phyloP scores from a whole-genome alignment of 2,797 vertebrate genomes.

The Sitta carolinensis region DNA sequence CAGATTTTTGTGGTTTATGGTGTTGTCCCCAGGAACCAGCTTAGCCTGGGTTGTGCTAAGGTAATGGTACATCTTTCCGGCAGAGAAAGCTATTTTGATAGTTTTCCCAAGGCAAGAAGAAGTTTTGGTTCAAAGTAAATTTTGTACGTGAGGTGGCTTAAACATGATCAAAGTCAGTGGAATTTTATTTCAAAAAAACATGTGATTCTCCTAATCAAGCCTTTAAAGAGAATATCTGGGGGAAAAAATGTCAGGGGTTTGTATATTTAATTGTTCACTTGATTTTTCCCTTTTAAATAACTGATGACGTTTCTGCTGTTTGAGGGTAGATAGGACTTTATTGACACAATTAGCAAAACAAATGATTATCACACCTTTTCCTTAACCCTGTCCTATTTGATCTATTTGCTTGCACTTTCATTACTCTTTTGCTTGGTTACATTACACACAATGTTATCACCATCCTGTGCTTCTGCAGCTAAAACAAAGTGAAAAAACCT shows the following conservation, averaged over 20 bases:
- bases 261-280: not conserved
- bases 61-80: not conserved
- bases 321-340: slow-evolving; percentile 39
- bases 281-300: not conserved
- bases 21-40: fast-evolving
- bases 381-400: slow-evolving; percentile 38
- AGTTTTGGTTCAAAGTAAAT: not conserved
- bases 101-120: not conserved
- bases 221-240: slow-evolving; percentile 1
- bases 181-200: slow-evolving; percentile 12
- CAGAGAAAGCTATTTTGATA: not conserved
- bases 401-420: slow-evolving; percentile 41
- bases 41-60: not conserved
- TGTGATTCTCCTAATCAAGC: not conserved
- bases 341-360: slow-evolving; percentile 55
- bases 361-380: slow-evolving; percentile 50
- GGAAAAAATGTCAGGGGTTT: not conserved
- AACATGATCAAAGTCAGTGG: not conserved
- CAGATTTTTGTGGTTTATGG: not conserved
- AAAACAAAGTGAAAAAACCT: not conserved
- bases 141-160: not conserved
- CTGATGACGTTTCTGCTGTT: slow-evolving; percentile 18
- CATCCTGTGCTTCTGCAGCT: slow-evolving; percentile 31
- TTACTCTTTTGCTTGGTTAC: slow-evolving; percentile 30
- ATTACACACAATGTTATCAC: slow-evolving; percentile 41